A percentile compares a stretch with the other conserved stretches of the same genome.
Evolutionary conservation across 2,888 invertebrate species (phyloP).

Genomic region (Dicyrtomina minuta): DNA sequence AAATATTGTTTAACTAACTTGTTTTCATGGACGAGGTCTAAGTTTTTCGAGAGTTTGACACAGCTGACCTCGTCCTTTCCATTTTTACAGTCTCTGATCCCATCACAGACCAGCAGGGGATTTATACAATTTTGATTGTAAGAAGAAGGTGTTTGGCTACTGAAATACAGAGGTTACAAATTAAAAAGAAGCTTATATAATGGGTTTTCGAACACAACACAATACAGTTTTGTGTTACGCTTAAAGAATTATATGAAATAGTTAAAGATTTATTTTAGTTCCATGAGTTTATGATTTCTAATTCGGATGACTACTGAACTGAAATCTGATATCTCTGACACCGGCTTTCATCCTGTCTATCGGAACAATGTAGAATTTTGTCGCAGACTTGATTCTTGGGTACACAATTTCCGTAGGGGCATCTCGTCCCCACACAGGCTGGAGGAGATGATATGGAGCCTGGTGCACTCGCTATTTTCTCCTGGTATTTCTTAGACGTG

Average conservation of each 20-base stretch:
- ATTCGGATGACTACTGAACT: no score
- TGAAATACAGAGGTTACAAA: no score
- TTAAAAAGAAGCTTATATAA: no score
- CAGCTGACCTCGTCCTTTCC: conserved; percentile 36
- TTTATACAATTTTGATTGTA: no score
- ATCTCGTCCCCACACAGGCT: conserved; percentile 30
- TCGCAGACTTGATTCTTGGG: conserved; percentile 27
- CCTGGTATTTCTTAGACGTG: not conserved
- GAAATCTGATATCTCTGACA: conserved; percentile 36
- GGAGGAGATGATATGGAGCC: conserved; percentile 14
- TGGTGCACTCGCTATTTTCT: conserved; percentile 19
- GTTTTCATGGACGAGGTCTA: conserved; percentile 7
- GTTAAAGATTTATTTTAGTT: no score
- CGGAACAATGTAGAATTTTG: conserved; percentile 30
- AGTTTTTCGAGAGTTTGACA: conserved; percentile 20
- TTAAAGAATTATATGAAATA: no score
- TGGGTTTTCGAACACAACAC: no score
- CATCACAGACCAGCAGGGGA: conserved; percentile 34
- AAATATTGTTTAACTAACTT: no score
- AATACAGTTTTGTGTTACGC: no score
- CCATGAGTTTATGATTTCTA: no score
- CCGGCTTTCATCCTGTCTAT: conserved; percentile 29
- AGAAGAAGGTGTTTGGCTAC: no score
- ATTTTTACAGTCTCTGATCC: conserved; percentile 27
- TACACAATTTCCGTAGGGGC: conserved; percentile 37